Base-by-base conservation (phyloP, 1,140 invertebrate genomes). In the Dermatophagoides farinae region DNA sequence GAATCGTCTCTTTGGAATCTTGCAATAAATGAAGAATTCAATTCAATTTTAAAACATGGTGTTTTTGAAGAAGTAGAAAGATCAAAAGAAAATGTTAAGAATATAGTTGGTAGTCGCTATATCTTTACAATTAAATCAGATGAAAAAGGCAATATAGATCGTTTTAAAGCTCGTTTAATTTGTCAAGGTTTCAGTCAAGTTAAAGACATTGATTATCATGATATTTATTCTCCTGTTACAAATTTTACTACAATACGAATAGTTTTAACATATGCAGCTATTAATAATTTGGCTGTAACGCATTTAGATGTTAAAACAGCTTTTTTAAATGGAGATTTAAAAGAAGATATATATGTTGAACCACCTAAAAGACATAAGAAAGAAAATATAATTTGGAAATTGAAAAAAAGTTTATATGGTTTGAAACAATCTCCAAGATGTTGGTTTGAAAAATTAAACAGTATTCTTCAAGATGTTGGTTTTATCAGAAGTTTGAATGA, bases 261-360 rank as follows among this genome's bases (percentile, higher is more conserved):
- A 10, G 16, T 71, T 9, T 50, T 72, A 8, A 62, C 68, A 16
- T 0, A 70, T 22, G 65, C 67, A 11, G 69, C 68, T 6, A 53
- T 61, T 44, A 22, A 66, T 22, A 62, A 69, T 47, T 61, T 67
- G 22, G 5, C 64, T n/a, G 60, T 74, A 62, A 18, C 62, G 53
- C 66, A 74, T 62, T 66, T 62, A 65, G 70, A 62, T 64, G 69
- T 67, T 59, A 60, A 57, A 69, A 66, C 66, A 64, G 63, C 63
- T 69, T 66, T 72, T 65, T 64, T 74, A 9, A 61, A 74, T 63
- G 70, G 69, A 8, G 61, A 65, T 40, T 49, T 74, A 20, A 51
- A 71, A 43, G 69, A 70, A 63, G 68, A 73, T 11, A 69, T 75
- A 5, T 74, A 71, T 50, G 68, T 73, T 65, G 62, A 66, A 58